Base-by-base conservation (phyloP, 2,888 invertebrate species). In the Drosophila neotestacea region DNA sequence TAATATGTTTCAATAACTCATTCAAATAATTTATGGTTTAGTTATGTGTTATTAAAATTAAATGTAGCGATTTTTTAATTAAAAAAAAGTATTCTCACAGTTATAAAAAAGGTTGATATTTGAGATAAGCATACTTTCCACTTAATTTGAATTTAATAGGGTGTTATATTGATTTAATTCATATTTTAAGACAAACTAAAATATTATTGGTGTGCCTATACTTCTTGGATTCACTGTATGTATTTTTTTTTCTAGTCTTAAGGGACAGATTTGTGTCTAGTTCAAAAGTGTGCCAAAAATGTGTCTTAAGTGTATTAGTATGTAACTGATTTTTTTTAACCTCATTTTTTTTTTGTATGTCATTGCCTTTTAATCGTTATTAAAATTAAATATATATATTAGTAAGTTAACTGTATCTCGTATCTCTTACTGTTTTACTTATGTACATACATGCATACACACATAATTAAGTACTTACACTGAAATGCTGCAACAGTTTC, bases 271-370 rank as follows among this genome's bases (percentile, higher is more conserved):
- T 64, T 74, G 70, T 78, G 79, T 73, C 67, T 78, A 74, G 79
- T 61, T 78, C 58, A 73, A 77, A 65, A 66, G 16, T 54, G 61
- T 78, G 58, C 77, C 72, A 77, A 73, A 70, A 76, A 73, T 60
- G 28, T 44, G 22, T 73, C 58, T 60, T 79, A 52, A 67, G 52
- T 79, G 79, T 74, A 67, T 58, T 75, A 75, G 63, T 22, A 22
- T 61, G 42, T 75, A 75, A 64, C 52, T 41, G 44, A 22, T 22
- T 55, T 72, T 39, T 44, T 70, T 56, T 61, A 16, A 56, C 51
- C 54, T 50, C 22, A 32, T 58, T 13, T 65, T 55, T 62, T 63
- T 63, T 67, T 41, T 42, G 56, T 42, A 48, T 38, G 11, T 44
- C 42, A 36, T 61, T 55, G 61, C 38, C 50, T 44, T 62, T 47